A percentile compares a stretch with the other conserved stretches of the same genome.
Conservation (phyloP, 1,140 invertebrate genomes). For the Ceratina calcarata region DNA sequence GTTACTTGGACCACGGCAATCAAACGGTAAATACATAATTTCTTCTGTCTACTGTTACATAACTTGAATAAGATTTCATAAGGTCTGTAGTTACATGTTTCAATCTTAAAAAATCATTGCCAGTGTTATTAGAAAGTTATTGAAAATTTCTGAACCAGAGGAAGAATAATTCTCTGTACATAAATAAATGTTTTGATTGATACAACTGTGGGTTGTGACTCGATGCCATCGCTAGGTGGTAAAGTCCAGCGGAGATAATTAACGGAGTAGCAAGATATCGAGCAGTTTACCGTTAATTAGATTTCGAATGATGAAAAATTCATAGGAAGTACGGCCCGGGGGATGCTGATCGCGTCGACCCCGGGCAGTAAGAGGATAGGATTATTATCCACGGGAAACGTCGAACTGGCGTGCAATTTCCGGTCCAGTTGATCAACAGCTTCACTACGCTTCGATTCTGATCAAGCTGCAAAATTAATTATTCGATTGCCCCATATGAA, state of each 20-base stretch:
- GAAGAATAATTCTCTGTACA: too few relatives aligned
- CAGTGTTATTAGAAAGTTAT: too few relatives aligned
- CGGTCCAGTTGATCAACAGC: constrained; percentile 61
- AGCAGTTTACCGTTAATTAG: constrained; percentile 42
- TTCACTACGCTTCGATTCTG: constrained; percentile 19
- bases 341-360: constrained; percentile 9
- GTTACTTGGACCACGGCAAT: constrained; percentile 92
- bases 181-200: too few relatives aligned
- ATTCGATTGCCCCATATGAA: constrained; percentile 22
- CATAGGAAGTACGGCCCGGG: constrained; percentile 1
- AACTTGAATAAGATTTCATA: too few relatives aligned
- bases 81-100: too few relatives aligned
- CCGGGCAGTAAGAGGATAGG: constrained; percentile 54
- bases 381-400: constrained; percentile 76
- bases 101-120: too few relatives aligned
- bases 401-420: constrained; percentile 72
- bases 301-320: constrained; percentile 33
- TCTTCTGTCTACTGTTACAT: not conserved
- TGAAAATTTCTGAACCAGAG: not conserved
- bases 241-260: not conserved
- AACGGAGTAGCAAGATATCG: constrained; percentile 1
- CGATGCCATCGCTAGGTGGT: not conserved
- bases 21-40: constrained; percentile 87
- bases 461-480: too few relatives aligned
- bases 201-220: too few relatives aligned